These are phyloP conservation scores for Characodon lateralis DNA, from an alignment of 2,797 vertebrate species.

Conservation along the genomic window DNA sequence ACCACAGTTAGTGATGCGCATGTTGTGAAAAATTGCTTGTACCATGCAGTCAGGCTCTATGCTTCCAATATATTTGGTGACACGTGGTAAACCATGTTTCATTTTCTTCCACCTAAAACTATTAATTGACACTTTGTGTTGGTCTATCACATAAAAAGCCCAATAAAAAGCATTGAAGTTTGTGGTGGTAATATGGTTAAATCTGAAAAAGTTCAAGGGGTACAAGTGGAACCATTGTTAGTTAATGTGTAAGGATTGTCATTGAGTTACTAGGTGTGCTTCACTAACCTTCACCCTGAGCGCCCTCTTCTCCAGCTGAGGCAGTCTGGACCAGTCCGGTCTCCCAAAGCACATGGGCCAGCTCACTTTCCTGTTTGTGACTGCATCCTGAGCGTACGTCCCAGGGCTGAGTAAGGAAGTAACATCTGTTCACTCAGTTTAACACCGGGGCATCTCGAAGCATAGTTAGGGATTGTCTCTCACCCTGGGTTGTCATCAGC, in stretches of 20 bases:
- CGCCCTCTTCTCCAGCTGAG: conserved; percentile 71
- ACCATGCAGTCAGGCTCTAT: no score
- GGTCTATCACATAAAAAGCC: background rate
- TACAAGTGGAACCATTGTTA: background rate
- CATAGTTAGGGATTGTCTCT: background rate
- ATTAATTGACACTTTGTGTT: background rate
- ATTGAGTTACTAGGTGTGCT: background rate
- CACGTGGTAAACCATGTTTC: background rate
- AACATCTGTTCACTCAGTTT: conserved; percentile 21
- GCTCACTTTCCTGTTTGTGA: conserved; percentile 70
- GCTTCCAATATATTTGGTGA: no score
- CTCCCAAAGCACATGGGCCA: conserved; percentile 90
- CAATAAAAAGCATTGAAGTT: background rate
- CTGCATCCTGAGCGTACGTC: conserved; percentile 64
- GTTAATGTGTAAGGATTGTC: no score
- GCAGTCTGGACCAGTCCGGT: conserved; percentile 85
- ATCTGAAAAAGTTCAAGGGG: background rate
- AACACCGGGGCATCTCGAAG: rapidly evolving
- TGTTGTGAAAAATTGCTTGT: no score
- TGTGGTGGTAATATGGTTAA: background rate
- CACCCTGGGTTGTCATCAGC: conserved; percentile 74
- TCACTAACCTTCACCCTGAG: conserved; percentile 79
- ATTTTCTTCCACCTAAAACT: background rate
- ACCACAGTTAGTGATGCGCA: no score
- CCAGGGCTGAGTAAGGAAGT: conserved; percentile 79